Evolutionary conservation across 2,888 invertebrate species (phyloP).

Genomic region (Eurytoma adleriae): DNA sequence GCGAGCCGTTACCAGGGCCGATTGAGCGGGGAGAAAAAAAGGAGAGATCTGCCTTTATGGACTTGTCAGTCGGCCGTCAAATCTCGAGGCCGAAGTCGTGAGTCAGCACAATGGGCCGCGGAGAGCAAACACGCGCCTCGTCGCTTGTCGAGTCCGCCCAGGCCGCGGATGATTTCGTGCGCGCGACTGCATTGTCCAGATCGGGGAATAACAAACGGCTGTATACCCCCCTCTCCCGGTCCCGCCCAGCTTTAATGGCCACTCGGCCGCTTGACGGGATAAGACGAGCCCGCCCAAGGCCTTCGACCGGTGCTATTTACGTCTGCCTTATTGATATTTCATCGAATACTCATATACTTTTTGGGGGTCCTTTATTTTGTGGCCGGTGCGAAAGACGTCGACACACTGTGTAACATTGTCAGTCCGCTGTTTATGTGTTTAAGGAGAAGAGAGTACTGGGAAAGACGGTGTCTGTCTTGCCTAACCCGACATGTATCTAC

Average conservation of each 20-base stretch:
- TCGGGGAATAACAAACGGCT: no score
- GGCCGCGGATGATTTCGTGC: background rate
- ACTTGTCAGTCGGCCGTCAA: constrained; percentile 23
- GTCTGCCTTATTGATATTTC: background rate
- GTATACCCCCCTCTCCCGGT: no score
- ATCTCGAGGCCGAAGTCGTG: constrained; percentile 7
- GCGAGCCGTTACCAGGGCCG: no score
- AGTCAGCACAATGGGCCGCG: background rate
- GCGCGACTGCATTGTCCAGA: background rate
- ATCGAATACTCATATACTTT: no score
- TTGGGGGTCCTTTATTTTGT: no score
- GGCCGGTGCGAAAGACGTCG: no score
- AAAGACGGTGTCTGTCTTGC: no score
- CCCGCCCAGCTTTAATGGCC: no score
- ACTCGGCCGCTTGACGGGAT: background rate
- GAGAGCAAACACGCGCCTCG: background rate
- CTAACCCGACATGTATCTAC: no score
- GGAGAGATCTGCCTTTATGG: constrained; percentile 26
- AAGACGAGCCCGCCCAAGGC: background rate
- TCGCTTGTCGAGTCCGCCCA: background rate
- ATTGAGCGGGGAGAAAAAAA: background rate
- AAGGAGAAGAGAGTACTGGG: no score
- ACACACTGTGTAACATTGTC: no score
- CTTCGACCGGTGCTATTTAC: background rate
- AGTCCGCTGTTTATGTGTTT: no score